phyloP scores from a whole-genome alignment of 1,140 invertebrate genomes.

The Arctopsyche grandis region DNA sequence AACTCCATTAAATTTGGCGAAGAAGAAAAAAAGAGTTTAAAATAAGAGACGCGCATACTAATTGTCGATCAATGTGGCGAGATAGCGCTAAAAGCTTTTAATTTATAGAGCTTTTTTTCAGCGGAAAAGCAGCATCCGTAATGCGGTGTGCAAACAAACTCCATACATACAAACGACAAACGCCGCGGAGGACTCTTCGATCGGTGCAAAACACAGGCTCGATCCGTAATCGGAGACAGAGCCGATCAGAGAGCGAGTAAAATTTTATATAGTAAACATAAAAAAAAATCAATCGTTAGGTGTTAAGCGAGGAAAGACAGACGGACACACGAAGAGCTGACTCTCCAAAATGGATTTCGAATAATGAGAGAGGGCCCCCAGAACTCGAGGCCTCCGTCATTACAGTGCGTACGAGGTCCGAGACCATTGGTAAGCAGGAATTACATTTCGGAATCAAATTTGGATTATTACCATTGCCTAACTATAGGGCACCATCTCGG shows the following conservation, averaged over 20 bases:
- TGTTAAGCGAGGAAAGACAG: slow-evolving; percentile 5
- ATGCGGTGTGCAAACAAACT: slow-evolving; percentile 1
- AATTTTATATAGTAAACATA: too few relatives aligned
- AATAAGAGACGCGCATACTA: slow-evolving; percentile 32
- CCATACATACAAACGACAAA: slow-evolving; percentile 15
- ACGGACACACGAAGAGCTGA: slow-evolving; percentile 3
- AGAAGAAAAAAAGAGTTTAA: neutral
- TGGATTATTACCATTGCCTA: slow-evolving; percentile 55
- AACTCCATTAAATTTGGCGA: slow-evolving; percentile 5
- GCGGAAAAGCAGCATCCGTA: neutral
- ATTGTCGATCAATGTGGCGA: slow-evolving; percentile 29
- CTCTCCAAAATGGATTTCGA: slow-evolving; percentile 37
- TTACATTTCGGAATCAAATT: slow-evolving; percentile 55
- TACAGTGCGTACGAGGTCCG: neutral
- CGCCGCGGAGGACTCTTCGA: neutral
- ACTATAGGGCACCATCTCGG: slow-evolving; percentile 52
- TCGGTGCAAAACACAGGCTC: neutral
- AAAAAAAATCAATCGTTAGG: neutral
- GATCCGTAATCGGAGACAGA: neutral
- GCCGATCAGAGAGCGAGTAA: neutral
- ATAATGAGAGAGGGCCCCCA: slow-evolving; percentile 34
- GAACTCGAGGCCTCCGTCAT: slow-evolving; percentile 18
- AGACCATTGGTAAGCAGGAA: slow-evolving; percentile 37
- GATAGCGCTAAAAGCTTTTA: slow-evolving; percentile 42
- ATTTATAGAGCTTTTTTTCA: slow-evolving; percentile 23